Conservation (phyloP, 2,797 vertebrate genomes). For the Myotis findleyi region DNA sequence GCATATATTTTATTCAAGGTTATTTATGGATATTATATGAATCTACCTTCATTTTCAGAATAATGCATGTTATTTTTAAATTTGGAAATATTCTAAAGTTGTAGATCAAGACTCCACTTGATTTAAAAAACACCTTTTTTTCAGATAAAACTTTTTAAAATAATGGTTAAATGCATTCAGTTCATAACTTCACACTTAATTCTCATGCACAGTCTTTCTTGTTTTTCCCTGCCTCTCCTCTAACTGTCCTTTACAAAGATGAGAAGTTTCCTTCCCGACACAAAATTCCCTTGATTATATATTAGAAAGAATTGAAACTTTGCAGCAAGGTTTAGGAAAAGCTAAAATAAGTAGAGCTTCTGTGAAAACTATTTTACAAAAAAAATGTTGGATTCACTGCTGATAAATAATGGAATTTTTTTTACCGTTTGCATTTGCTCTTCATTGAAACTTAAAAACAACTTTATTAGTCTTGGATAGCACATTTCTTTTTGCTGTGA, state of each 20-base stretch:
- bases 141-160: constrained; percentile 48
- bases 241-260: constrained; percentile 72
- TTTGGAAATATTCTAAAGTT: constrained; percentile 52
- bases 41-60: constrained; percentile 49
- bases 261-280: constrained; percentile 61
- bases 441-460: constrained; percentile 44
- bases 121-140: constrained; percentile 54
- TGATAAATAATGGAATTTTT: constrained; percentile 20
- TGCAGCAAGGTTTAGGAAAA: constrained; percentile 60
- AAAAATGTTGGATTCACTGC: constrained; percentile 24
- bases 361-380: constrained; percentile 33
- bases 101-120: constrained; percentile 1
- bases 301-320: constrained; percentile 64
- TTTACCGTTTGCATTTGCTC: constrained; percentile 49
- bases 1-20: constrained; percentile 12
- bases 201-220: background rate
- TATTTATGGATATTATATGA: background rate
- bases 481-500: constrained; percentile 46
- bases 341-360: constrained; percentile 39
- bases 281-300: constrained; percentile 72
- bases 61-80: constrained; percentile 28
- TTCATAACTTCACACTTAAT: constrained; percentile 37
- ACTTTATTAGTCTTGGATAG: constrained; percentile 42
- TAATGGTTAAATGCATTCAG: background rate
- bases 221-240: constrained; percentile 57